phyloP scores from a whole-genome alignment of 53 echinoderm and acorn worm genomes.

The Holothuria leucospilota region DNA sequence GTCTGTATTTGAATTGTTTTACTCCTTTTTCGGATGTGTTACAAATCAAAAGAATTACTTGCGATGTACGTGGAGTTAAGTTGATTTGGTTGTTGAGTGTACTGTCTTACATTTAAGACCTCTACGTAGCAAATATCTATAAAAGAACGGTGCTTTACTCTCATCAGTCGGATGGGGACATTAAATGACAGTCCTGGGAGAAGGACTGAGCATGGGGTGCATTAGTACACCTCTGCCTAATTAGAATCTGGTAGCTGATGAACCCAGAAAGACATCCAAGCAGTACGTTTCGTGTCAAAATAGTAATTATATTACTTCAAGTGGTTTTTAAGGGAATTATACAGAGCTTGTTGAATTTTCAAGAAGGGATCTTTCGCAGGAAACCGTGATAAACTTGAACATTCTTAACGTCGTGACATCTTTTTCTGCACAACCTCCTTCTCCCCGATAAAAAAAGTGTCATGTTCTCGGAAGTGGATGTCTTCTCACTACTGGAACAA shows the following conservation, averaged over 20 bases:
- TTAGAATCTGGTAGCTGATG: not conserved
- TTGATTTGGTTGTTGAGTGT: too few species aligned
- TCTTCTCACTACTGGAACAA: not conserved
- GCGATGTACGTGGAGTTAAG: too few species aligned
- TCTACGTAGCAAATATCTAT: too few species aligned
- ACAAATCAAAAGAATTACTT: too few species aligned
- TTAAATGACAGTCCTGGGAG: too few species aligned
- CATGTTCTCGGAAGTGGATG: not conserved
- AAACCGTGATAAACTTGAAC: not conserved
- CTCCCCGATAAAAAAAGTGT: not conserved
- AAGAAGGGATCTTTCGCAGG: not conserved
- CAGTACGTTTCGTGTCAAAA: not conserved
- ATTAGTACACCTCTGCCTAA: too few species aligned
- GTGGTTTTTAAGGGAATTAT: not conserved
- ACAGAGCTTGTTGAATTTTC: not conserved
- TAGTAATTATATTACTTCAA: not conserved
- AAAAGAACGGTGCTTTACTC: too few species aligned
- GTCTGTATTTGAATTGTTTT: too few species aligned
- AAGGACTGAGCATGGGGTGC: too few species aligned
- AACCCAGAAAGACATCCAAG: conserved; percentile 43
- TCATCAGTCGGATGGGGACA: too few species aligned
- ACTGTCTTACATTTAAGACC: too few species aligned
- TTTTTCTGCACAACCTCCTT: not conserved
- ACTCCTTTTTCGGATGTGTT: too few species aligned
- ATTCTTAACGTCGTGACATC: not conserved